These are phyloP conservation scores for Apoderus coryli DNA, from an alignment of 2,888 invertebrate species.

Conservation along the genomic window DNA sequence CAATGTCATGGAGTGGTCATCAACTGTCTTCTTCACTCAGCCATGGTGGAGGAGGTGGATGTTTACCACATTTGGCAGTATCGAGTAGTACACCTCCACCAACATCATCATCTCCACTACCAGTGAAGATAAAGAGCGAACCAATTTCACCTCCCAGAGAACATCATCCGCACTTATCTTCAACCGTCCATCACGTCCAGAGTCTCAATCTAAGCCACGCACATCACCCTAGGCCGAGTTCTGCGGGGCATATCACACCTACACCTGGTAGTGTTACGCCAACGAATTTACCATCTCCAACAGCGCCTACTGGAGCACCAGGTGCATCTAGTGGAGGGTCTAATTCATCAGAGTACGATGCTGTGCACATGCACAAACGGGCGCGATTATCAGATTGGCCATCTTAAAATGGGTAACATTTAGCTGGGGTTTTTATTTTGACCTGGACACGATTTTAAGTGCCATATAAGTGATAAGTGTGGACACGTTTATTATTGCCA, in stretches of 20 bases:
- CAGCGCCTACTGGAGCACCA: constrained; percentile 32
- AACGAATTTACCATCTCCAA: constrained; percentile 66
- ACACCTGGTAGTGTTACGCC: constrained; percentile 65
- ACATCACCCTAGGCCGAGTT: constrained; percentile 40
- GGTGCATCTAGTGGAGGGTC: constrained; percentile 29
- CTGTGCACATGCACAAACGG: constrained; percentile 59
- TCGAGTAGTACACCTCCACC: constrained; percentile 64
- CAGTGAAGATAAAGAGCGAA: constrained; percentile 87
- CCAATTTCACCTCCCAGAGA: constrained; percentile 90
- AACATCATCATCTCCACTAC: constrained; percentile 56
- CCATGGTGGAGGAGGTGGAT: constrained; percentile 52
- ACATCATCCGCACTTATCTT: constrained; percentile 39
- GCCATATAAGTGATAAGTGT: constrained; percentile 33
- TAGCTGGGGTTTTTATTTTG: constrained; percentile 5
- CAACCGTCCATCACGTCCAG: constrained; percentile 26
- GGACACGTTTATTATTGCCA: constrained; percentile 29
- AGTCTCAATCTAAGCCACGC: constrained; percentile 36
- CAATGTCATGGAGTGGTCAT: constrained; percentile 51
- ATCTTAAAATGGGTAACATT: constrained; percentile 46
- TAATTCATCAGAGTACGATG: constrained; percentile 41
- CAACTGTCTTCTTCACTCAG: constrained; percentile 51
- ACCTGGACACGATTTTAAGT: constrained; percentile 22
- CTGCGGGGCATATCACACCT: constrained; percentile 43
- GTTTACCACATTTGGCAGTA: constrained; percentile 63
- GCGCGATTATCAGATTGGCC: constrained; percentile 84